Evolutionary conservation across 2,797 vertebrate genomes (phyloP), one percentile per base, ranked within the genome.

Genomic region (Malurus leucopterus): DNA sequence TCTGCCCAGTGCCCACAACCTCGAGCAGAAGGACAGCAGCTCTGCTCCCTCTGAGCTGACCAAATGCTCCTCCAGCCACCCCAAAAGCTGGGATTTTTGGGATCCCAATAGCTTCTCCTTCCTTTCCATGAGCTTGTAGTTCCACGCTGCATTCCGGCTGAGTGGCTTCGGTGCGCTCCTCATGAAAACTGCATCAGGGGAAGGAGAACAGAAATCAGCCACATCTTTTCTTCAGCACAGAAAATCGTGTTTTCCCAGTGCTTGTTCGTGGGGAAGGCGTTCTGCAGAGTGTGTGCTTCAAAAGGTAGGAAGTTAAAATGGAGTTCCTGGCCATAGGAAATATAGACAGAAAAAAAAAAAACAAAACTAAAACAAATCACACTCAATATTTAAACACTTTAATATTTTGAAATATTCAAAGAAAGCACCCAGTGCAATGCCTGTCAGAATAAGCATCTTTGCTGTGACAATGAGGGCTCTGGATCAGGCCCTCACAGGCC

Each of bases 231-330:
- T 89, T 92, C 58, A 62, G 72, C 47, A 84, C 55, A 91, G 61
- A 91, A 51, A 58, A 54, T 53, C 54, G 16, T 4, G 10, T 51
- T 82, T 80, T 61, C 57, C 65, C 79, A 44, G 27, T 34, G 38
- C 84, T 94, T 95, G 47, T 74, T 47, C 67, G 41, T 88, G 65
- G 75, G 54, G 63, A 93, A 92, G 26, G 23, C 24, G 24, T 83
- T 93, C 74, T 92, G 73, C 76, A 36, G 75, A 80, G 54, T 54
- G 32, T 88, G 30, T 59, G 58, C 62, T 91, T 90, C 63, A 86
- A 90, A 95, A 93, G 90, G 84, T 74, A 89, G 82, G 92, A 91
- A 91, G 89, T 84, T 80, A 86, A 74, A 83, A 51, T 58, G 51
- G 84, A 93, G 84, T 91, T 91, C 44, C 50, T 85, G 89, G 75